A percentile compares a stretch with the other conserved stretches of the same genome.
These are phyloP conservation scores for Meiosimyza decipiens DNA, from an alignment of 2,888 invertebrate species.

Conservation along the genomic window DNA sequence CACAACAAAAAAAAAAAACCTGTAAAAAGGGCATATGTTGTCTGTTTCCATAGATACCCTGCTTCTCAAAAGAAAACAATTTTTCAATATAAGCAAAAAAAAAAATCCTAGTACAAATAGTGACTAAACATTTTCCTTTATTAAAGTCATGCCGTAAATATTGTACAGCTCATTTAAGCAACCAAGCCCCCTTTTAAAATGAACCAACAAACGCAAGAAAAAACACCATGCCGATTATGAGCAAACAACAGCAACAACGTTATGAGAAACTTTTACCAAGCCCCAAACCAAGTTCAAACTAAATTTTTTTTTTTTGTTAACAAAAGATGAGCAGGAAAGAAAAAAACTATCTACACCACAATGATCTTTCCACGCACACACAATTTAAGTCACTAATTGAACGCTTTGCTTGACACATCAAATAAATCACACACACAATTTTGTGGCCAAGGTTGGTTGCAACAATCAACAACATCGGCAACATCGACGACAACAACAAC, in stretches of 20 bases:
- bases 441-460: slow-evolving; percentile 2
- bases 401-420: slow-evolving; percentile 67
- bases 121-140: slow-evolving; percentile 10
- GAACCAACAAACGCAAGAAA: not conserved
- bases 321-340: not conserved
- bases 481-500: slow-evolving; percentile 22
- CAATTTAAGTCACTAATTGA: slow-evolving; percentile 67
- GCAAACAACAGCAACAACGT: slow-evolving; percentile 15
- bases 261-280: slow-evolving; percentile 23
- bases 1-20: too few species aligned
- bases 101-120: not conserved
- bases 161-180: not conserved
- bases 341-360: not conserved
- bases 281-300: not conserved
- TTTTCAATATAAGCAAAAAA: too few species aligned
- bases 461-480: not conserved
- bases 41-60: too few species aligned
- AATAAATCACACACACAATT: slow-evolving; percentile 66
- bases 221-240: slow-evolving; percentile 8
- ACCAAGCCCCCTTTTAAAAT: not conserved
- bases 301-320: not conserved
- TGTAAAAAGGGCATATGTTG: too few species aligned
- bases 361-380: slow-evolving; percentile 43
- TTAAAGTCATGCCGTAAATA: not conserved
- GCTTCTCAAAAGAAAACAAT: too few species aligned